Evolutionary conservation across 2,888 invertebrate species (phyloP), one percentile per base, ranked within the genome.

Genomic region (Patella pellucida): DNA sequence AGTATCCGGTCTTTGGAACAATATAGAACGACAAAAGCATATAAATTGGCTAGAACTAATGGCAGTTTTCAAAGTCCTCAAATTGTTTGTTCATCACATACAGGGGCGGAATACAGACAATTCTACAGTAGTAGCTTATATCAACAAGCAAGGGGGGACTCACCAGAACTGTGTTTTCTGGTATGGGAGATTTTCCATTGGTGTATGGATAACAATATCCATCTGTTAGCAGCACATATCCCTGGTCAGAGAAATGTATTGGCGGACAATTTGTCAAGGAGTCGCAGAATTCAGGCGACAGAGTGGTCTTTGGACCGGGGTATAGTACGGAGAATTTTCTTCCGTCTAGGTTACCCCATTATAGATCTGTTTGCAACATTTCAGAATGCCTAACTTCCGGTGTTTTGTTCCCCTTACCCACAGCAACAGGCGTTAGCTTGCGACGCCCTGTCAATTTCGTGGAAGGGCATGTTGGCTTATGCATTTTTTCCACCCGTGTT

Each of bases 101-200:
- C n/a, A 16, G n/a, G 16, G 3, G 19, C n/a, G 23, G 1, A 16
- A 62, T 23, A 62, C 62, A 1, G 62, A 62, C 62, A 62, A 62
- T n/a, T 62, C 62, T 23, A 62, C 62, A 62, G 62, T 62, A 19
- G 62, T 62, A 62, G 62, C 62, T 0, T 62, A 62, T 62, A n/a
- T 62, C n/a, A 62, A 62, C 56, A 56, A 56, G 19, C 56, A 56
- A 15, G 56, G 56, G 19, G 12, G 16, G 1, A 62, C 16, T 62
- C 62, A 19, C 62, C 62, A 23, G 62, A 62, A n/a, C 23, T 62
- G 62, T 62, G 62, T 62, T 62, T 62, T 62, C 16, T 62, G 23
- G n/a, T 62, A 11, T 62, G 62, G 62, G 62, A 62, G 23, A 62
- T 62, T n/a, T n/a, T 62, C 12, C 62, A 62, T 62, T 62, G 62